phyloP scores from a whole-genome alignment of 2,113 vertebrate species.

The Ochotona princeps region DNA sequence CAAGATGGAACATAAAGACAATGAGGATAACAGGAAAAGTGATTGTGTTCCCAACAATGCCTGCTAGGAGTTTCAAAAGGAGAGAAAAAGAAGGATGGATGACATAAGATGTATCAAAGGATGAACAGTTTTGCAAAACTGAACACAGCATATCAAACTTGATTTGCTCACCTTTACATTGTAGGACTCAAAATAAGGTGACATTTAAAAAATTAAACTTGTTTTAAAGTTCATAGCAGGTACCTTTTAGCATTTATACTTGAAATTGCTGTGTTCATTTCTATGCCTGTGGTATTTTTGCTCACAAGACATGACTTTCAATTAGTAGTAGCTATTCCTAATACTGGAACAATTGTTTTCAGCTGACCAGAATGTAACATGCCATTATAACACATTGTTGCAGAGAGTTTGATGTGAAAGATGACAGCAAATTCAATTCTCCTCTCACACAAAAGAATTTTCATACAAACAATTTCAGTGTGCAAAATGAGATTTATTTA shows the following conservation, averaged over 20 bases:
- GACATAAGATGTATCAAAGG: background rate
- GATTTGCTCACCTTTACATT: background rate
- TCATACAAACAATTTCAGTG: no score
- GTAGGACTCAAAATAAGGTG: background rate
- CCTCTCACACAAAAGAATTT: no score
- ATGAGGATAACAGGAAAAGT: background rate
- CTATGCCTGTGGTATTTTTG: background rate
- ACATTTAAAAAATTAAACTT: constrained; percentile 5
- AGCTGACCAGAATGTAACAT: background rate
- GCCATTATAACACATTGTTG: background rate
- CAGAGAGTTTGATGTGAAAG: no score
- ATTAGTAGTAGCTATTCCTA: background rate
- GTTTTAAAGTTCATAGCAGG: background rate
- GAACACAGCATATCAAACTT: background rate
- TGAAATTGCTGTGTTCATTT: background rate
- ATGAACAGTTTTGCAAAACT: background rate
- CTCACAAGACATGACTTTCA: background rate
- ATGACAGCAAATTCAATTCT: no score
- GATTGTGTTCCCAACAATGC: background rate
- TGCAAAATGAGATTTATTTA: no score
- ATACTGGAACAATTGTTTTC: background rate
- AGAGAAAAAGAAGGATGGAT: background rate
- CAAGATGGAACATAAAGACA: constrained; percentile 1
- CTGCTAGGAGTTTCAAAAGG: background rate
- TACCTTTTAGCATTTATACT: background rate